phyloP scores from a whole-genome alignment of 2,888 invertebrate species.

The Noctua pronuba region DNA sequence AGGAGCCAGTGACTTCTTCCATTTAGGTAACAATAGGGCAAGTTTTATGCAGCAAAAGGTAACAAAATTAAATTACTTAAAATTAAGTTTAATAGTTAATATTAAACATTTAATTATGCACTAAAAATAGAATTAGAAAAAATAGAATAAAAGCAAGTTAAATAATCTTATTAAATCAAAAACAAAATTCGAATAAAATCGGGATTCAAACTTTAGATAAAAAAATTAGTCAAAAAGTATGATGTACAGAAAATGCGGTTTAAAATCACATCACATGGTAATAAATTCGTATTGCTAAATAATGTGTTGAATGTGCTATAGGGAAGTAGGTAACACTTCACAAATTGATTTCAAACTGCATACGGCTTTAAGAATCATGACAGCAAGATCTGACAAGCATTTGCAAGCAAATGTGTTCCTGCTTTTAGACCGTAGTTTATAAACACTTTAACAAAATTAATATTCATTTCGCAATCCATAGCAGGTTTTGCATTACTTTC shows the following conservation, averaged over 20 bases:
- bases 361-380: not conserved
- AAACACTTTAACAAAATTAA: slow-evolving; percentile 26
- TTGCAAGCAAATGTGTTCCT: slow-evolving; percentile 19
- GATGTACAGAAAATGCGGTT: not conserved
- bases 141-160: too few relatives aligned
- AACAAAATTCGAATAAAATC: too few relatives aligned
- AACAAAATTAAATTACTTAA: too few relatives aligned
- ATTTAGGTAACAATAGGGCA: too few relatives aligned
- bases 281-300: not conserved
- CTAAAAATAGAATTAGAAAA: too few relatives aligned
- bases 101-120: too few relatives aligned
- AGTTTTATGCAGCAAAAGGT: too few relatives aligned
- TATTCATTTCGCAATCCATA: slow-evolving; percentile 41
- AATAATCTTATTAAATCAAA: too few relatives aligned
- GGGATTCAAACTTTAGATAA: too few relatives aligned
- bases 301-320: not conserved
- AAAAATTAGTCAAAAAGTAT: too few relatives aligned
- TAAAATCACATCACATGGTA: not conserved
- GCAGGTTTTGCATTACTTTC: slow-evolving; percentile 35
- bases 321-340: not conserved
- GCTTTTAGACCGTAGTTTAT: slow-evolving; percentile 11
- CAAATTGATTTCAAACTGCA: not conserved
- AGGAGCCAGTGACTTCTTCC: too few relatives aligned
- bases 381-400: slow-evolving; percentile 15
- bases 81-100: too few relatives aligned